Evolutionary conservation across 2,113 vertebrate species (phyloP).

Genomic region (Cervus canadensis): DNA sequence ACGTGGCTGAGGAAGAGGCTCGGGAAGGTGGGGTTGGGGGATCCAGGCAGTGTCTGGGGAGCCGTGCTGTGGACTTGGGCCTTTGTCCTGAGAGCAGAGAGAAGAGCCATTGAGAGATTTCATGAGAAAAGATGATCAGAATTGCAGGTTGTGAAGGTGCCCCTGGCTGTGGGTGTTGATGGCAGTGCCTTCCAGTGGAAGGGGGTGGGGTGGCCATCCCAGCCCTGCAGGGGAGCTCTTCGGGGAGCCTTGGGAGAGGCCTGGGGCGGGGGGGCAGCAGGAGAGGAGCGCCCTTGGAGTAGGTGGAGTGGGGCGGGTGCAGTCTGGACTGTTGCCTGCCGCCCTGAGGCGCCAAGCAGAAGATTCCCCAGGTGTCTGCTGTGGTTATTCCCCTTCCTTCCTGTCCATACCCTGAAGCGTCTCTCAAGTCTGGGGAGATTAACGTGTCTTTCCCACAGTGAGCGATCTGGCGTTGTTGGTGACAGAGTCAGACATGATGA

Average conservation of each 20-base stretch:
- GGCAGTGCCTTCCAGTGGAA: background rate
- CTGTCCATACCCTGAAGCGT: background rate
- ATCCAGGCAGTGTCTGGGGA: background rate
- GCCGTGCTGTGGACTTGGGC: background rate
- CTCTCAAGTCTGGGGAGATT: background rate
- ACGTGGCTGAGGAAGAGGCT: background rate
- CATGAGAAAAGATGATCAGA: background rate
- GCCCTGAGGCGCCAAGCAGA: background rate
- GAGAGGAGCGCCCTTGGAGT: background rate
- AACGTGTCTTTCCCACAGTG: background rate
- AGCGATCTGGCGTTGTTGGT: slow-evolving; percentile 4
- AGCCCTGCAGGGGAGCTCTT: no score
- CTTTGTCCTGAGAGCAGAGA: background rate
- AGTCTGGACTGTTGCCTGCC: background rate
- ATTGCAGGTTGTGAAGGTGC: background rate
- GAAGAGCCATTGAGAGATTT: background rate
- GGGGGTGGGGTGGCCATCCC: background rate
- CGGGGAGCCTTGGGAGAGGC: background rate
- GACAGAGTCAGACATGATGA: background rate
- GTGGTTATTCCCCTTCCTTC: background rate
- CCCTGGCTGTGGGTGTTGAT: background rate
- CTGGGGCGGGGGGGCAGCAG: background rate
- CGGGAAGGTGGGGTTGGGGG: background rate
- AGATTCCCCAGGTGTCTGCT: background rate
- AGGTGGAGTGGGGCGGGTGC: rapidly evolving